phyloP scores from a whole-genome alignment of 2,797 vertebrate genomes.

The Malacoraja senta region DNA sequence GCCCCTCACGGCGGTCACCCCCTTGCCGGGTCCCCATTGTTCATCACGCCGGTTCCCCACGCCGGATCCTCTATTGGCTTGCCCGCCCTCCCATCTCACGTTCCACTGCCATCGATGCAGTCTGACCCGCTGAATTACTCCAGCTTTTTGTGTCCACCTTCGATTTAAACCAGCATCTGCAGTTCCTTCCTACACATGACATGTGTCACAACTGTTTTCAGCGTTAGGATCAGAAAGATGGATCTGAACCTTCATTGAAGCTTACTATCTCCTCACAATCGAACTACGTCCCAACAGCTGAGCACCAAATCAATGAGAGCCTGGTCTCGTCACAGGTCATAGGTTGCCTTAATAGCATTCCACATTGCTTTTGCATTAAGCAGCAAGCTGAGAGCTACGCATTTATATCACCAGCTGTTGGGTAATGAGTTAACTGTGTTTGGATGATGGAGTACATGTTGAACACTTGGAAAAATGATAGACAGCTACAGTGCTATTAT shows the following conservation, averaged over 20 bases:
- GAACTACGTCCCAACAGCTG: background rate
- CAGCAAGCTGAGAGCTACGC: background rate
- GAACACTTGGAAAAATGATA: background rate
- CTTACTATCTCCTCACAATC: background rate
- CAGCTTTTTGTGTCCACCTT: no score
- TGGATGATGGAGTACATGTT: background rate
- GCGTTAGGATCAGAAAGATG: background rate
- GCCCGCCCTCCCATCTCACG: no score
- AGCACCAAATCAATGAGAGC: conserved; percentile 14
- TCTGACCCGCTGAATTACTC: no score
- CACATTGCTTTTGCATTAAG: background rate
- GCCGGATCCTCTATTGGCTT: no score
- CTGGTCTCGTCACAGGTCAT: background rate
- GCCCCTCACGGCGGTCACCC: no score
- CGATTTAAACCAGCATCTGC: no score
- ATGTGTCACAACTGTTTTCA: background rate
- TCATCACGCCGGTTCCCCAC: no score
- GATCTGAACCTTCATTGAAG: background rate
- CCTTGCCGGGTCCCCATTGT: no score
- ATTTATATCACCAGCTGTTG: background rate
- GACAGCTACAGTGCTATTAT: background rate
- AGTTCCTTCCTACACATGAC: background rate
- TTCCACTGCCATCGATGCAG: no score
- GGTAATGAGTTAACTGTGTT: background rate
- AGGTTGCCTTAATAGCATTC: conserved; percentile 19